A percentile compares a stretch with the other conserved stretches of the same genome.
Conservation (phyloP, 2,113 vertebrate genomes). For the Psilopsiagon aymara region DNA sequence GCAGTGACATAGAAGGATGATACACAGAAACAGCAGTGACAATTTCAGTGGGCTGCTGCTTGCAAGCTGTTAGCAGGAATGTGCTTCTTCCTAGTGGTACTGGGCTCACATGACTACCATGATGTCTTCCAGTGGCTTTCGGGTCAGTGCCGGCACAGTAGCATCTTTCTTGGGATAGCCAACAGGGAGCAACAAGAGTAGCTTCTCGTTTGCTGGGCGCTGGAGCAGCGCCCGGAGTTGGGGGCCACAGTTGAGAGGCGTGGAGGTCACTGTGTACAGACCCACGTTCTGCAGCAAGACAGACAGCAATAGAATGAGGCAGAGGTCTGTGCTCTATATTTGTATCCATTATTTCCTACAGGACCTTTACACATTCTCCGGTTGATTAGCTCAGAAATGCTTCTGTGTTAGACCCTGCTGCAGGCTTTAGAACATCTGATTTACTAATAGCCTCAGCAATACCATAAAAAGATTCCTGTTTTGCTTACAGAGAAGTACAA, state of each 20-base stretch:
- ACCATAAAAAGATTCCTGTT: neutral
- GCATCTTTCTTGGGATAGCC: constrained; percentile 87
- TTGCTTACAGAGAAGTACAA: neutral
- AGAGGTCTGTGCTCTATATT: neutral
- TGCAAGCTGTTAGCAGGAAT: neutral
- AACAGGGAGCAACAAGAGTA: constrained; percentile 91
- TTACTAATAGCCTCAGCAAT: neutral
- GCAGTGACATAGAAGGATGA: accelerated
- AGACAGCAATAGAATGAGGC: neutral
- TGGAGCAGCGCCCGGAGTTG: constrained; percentile 85
- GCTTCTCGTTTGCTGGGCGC: constrained; percentile 89
- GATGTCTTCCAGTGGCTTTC: constrained; percentile 87
- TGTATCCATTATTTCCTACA: neutral
- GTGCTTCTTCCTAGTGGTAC: neutral
- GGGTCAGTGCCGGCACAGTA: constrained; percentile 84
- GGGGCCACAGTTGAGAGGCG: constrained; percentile 93
- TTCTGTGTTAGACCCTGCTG: neutral
- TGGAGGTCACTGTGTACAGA: constrained; percentile 91
- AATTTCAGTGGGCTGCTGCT: neutral
- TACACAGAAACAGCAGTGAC: neutral
- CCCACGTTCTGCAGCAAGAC: constrained; percentile 83
- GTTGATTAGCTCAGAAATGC: neutral
- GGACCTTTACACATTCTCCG: neutral
- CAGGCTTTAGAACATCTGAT: neutral
- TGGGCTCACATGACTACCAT: constrained; percentile 81